Percentiles rank a stretch among this genome's conserved stretches.
Evolutionary conservation across 2,797 vertebrate species (phyloP).

Genomic region (Lates japonicus): DNA sequence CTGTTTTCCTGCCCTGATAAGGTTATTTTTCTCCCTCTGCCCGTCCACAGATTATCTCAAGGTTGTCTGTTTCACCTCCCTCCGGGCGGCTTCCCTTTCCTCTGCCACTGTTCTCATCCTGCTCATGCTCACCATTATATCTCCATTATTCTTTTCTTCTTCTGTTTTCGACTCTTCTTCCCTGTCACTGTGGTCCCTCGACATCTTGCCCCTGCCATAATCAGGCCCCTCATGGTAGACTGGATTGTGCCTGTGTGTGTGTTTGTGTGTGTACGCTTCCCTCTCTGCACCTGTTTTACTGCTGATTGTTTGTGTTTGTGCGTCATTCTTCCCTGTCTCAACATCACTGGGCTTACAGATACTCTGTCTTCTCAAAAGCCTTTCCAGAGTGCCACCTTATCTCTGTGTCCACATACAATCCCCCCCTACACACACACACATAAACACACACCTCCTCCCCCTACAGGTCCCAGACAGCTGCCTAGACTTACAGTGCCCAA

Average conservation of each 20-base stretch:
- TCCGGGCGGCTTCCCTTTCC: conserved; percentile 57
- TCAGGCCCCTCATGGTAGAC: conserved; percentile 51
- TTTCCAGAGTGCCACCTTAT: conserved; percentile 75
- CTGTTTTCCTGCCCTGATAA: conserved; percentile 70
- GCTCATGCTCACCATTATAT: conserved; percentile 69
- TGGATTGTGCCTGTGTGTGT: conserved; percentile 30
- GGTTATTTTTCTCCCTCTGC: conserved; percentile 67
- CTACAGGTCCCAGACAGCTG: conserved; percentile 64
- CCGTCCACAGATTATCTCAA: conserved; percentile 75
- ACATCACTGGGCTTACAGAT: conserved; percentile 59
- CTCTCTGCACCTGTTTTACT: conserved; percentile 61
- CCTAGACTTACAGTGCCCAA: conserved; percentile 57
- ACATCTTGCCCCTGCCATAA: conserved; percentile 57
- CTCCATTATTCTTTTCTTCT: conserved; percentile 58
- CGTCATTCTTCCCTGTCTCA: conserved; percentile 51
- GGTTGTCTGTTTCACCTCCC: conserved; percentile 74
- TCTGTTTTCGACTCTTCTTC: conserved; percentile 43
- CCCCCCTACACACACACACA: conserved; percentile 26
- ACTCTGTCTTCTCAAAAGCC: conserved; percentile 64
- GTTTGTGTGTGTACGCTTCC: conserved; percentile 11
- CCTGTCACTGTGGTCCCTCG: conserved; percentile 45
- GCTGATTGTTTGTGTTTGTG: conserved; percentile 54
- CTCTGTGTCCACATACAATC: conserved; percentile 67
- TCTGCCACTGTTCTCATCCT: conserved; percentile 58
- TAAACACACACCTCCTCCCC: conserved; percentile 31